Evolutionary conservation across 2,888 invertebrate genomes (phyloP).

Genomic region (Rhingia rostrata): DNA sequence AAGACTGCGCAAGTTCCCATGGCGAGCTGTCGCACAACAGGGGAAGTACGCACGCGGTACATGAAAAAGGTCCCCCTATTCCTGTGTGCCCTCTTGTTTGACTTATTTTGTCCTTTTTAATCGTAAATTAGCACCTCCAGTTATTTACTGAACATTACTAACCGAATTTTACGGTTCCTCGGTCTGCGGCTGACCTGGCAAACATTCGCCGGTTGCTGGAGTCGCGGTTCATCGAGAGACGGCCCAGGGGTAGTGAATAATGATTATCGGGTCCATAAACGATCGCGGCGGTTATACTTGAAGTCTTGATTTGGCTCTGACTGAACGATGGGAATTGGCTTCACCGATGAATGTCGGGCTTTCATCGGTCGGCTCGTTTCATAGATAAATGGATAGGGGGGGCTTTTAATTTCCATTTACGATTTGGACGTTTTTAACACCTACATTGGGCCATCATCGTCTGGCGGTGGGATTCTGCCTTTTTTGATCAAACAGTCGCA

Average conservation of each 20-base stretch:
- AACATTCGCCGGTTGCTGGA: conserved; percentile 41
- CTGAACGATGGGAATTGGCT: conserved; percentile 19
- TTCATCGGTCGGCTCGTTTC: conserved; percentile 43
- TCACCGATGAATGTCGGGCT: conserved; percentile 31
- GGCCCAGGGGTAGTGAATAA: conserved; percentile 67
- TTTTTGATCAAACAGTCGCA: conserved; percentile 1
- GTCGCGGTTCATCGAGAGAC: conserved; percentile 67
- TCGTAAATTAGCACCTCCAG: conserved; percentile 73
- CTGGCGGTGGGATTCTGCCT: background rate
- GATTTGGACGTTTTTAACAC: conserved; percentile 63
- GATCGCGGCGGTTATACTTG: conserved; percentile 58
- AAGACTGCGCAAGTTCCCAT: conserved; percentile 59
- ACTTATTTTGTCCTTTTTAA: conserved; percentile 74
- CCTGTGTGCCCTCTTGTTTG: conserved; percentile 56
- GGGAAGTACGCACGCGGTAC: conserved; percentile 41
- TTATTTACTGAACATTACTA: conserved; percentile 73
- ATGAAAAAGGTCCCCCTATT: conserved; percentile 25
- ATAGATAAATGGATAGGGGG: conserved; percentile 33
- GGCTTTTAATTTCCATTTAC: conserved; percentile 47
- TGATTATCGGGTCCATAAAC: conserved; percentile 71
- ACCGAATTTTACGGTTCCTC: conserved; percentile 73
- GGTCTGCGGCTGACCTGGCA: conserved; percentile 70
- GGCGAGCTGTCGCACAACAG: conserved; percentile 24
- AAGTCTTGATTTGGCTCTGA: conserved; percentile 38
- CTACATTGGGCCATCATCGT: conserved; percentile 48